phyloP scores from a whole-genome alignment of 2,888 invertebrate genomes.

The Cantharis rufa region DNA sequence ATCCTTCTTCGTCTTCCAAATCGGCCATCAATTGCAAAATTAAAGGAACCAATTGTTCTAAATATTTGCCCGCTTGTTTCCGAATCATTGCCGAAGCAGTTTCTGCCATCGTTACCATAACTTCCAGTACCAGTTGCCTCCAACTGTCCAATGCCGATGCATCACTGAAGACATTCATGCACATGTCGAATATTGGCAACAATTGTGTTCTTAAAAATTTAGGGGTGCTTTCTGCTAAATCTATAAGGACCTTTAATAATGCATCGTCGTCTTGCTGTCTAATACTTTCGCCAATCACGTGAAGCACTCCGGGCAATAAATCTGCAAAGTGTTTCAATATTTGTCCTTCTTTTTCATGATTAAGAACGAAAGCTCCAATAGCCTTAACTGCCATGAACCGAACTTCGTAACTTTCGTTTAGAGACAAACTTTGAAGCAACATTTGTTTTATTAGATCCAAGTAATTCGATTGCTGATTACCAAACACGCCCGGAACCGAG shows the following conservation, averaged over 20 bases:
- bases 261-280: conserved; percentile 87
- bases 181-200: conserved; percentile 82
- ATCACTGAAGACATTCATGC: conserved; percentile 80
- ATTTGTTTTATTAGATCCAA: conserved; percentile 93
- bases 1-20: conserved; percentile 87
- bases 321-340: conserved; percentile 89
- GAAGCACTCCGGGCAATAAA: conserved; percentile 77
- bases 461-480: conserved; percentile 90
- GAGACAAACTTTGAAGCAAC: conserved; percentile 77
- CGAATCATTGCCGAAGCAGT: conserved; percentile 96
- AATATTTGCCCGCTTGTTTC: conserved; percentile 84
- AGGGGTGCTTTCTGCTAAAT: conserved; percentile 90
- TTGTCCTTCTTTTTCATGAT: conserved; percentile 91
- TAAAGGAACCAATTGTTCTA: conserved; percentile 79
- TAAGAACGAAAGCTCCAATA: conserved; percentile 83
- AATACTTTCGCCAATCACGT: conserved; percentile 79
- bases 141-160: conserved; percentile 77
- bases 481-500: conserved; percentile 95
- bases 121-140: conserved; percentile 90
- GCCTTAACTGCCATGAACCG: conserved; percentile 83
- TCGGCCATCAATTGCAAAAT: conserved; percentile 95
- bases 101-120: conserved; percentile 82
- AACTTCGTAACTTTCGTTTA: conserved; percentile 73
- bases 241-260: conserved; percentile 89
- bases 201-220: conserved; percentile 90